Evolutionary conservation across 2,888 invertebrate species (phyloP), one percentile per base, ranked within the genome.

Genomic region (Chrysolina oricalcia): DNA sequence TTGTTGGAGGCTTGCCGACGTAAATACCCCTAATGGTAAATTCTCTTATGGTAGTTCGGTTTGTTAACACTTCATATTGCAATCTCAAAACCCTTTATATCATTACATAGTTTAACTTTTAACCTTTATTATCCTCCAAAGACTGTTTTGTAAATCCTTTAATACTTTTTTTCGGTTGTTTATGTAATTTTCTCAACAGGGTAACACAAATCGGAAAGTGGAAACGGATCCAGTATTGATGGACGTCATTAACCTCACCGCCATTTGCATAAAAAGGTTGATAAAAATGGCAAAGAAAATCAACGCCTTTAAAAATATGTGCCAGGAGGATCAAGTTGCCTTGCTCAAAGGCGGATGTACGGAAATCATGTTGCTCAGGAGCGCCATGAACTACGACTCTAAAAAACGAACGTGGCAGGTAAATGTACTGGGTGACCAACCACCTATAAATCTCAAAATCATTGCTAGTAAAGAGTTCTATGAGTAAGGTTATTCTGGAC

Each of bases 281-380:
- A 95, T 95, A 85, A 95, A 95, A 88, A 95, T 95, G 94, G 93
- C 95, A 0, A 95, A 95, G 86, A 95, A 94, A 86, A 95, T 95
- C 68, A 94, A 93, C 85, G 96, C 96, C 2, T 99, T 99, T 89
- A 95, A 96, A 87, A 95, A 94, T 85, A 94, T 99, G 92, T 96
- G 97, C 86, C 97, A 98, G 85, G 97, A 96, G 83, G 98, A 98
- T 88, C 98, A 98, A 90, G 93, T 97, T 75, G 92, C 92, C 6
- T 89, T 97, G 13, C 88, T 98, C 10, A 98, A 97, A 88, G 97
- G 98, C 0, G 97, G 98, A 0, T 97, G 97, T 86, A 97, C 97
- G 65, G 98, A 99, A 89, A 95, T 99, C 93, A 95, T 99, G 93
- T 95, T 99, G 74, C 91, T 99, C 69, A 91, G 98, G 15, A 97